Evolutionary conservation across 1,140 invertebrate species (phyloP).

Genomic region (Thaumatotibia leucotreta): DNA sequence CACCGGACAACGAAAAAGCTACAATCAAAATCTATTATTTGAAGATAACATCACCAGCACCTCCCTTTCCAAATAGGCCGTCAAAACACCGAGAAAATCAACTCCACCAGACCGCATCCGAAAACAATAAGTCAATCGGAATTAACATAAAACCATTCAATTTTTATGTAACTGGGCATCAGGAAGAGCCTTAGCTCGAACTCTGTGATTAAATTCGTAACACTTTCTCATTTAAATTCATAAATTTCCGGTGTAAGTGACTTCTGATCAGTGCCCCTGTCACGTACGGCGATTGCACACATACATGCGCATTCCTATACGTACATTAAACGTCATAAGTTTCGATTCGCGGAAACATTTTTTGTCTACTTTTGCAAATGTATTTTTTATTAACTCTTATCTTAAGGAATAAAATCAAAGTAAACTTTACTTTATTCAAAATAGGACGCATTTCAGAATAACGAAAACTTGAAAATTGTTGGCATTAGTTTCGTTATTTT

Average conservation of each 20-base stretch:
- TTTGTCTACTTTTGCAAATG: background rate
- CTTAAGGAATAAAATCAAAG: background rate
- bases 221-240: constrained; percentile 75
- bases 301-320: constrained; percentile 43
- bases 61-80: constrained; percentile 1
- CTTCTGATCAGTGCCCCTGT: constrained; percentile 44
- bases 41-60: background rate
- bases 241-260: constrained; percentile 72
- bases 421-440: background rate
- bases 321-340: constrained; percentile 9
- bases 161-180: constrained; percentile 62
- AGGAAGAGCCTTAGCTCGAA: constrained; percentile 70
- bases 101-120: constrained; percentile 17
- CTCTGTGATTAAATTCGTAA: constrained; percentile 71
- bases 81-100: constrained; percentile 24
- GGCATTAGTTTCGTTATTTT: background rate
- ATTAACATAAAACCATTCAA: constrained; percentile 45
- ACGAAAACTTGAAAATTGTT: background rate
- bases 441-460: background rate
- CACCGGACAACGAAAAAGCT: background rate
- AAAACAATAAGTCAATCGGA: constrained; percentile 41
- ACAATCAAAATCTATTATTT: background rate
- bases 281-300: constrained; percentile 61
- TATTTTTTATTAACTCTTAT: background rate
- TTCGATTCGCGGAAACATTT: constrained; percentile 6